These are phyloP conservation scores for Platycheirus rosarum DNA, from an alignment of 2,888 invertebrate genomes.

Conservation along the genomic window DNA sequence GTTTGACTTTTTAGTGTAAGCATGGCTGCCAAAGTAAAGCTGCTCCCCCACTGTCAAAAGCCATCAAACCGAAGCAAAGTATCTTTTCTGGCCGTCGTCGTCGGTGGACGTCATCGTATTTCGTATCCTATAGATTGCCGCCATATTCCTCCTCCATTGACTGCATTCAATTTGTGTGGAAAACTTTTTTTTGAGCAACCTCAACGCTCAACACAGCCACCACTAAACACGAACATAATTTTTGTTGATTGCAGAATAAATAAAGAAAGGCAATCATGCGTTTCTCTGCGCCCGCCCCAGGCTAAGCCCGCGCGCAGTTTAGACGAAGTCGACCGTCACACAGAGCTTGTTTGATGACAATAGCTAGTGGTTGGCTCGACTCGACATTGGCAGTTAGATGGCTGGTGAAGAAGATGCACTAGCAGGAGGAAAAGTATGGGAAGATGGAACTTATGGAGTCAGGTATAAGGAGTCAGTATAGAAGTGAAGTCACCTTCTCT, in stretches of 20 bases:
- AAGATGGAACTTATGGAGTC: neutral
- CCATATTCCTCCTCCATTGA: conserved; percentile 66
- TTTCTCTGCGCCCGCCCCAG: conserved; percentile 20
- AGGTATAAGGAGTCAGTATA: conserved; percentile 12
- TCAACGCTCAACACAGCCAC: conserved; percentile 45
- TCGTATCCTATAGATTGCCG: conserved; percentile 50
- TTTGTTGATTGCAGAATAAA: conserved; percentile 72
- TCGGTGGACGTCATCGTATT: conserved; percentile 26
- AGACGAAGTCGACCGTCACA: conserved; percentile 33
- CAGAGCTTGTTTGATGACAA: conserved; percentile 49
- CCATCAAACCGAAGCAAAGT: conserved; percentile 2
- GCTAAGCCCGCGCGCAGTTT: conserved; percentile 19
- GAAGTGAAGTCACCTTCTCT: conserved; percentile 69
- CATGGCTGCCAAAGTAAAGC: conserved; percentile 53
- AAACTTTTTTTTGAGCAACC: conserved; percentile 57
- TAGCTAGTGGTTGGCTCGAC: conserved; percentile 6
- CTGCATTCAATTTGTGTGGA: conserved; percentile 65
- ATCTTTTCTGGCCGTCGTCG: conserved; percentile 6
- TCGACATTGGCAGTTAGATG: conserved; percentile 40
- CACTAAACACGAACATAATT: conserved; percentile 67
- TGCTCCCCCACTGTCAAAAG: conserved; percentile 35
- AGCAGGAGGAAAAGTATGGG: conserved; percentile 36
- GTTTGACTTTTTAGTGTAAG: conserved; percentile 65
- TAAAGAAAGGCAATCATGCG: conserved; percentile 71
- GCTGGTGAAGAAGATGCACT: conserved; percentile 43